Evolutionary conservation across 2,888 invertebrate species (phyloP), one percentile per base, ranked within the genome.

Genomic region (Leistus spinibarbis): DNA sequence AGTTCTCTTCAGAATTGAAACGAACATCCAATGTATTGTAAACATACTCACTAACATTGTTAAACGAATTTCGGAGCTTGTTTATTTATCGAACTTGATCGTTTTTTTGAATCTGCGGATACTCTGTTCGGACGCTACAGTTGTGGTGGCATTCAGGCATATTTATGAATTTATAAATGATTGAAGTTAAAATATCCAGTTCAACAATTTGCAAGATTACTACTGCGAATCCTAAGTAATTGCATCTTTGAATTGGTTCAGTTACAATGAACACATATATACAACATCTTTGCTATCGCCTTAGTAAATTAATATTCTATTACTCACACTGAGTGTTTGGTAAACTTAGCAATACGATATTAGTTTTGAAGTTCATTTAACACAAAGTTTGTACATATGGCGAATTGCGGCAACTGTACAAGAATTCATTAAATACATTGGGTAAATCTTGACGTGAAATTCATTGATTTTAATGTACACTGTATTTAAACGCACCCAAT

Each of bases 311-410:
- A 40, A 5, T 40, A 5, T 40, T 40, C 40, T 40, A 40, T 40
- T 40, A 40, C 40, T 40, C 40, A 40, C 5, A 40, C 40, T 13
- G 9, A 64, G 10, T 24, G 23, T 64, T 64, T 24, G 27, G 5
- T 53, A 20, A 40, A 65, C 65, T 65, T 66, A 5, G 54, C 54
- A 66, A 66, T 66, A 22, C 19, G 40, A 66, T 66, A 53, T 53
- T 53, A 19, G 66, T 66, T 66, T 66, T n/a, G 66, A 57, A 57
- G 19, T 66, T 40, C 53, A 53, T 53, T 66, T 66, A 53, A 40
- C 53, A 66, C 53, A 24, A 63, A 66, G 13, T 22, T 53, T 4
- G 53, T 17, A 40, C 40, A 4, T 4, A 40, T n/a, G n/a, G n/a
- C n/a, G n/a, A n/a, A 13, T 40, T 40, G 13, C 40, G 1, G 40